phyloP scores from a whole-genome alignment of 1,140 invertebrate genomes.

The Mizuhopecten yessoensis region DNA sequence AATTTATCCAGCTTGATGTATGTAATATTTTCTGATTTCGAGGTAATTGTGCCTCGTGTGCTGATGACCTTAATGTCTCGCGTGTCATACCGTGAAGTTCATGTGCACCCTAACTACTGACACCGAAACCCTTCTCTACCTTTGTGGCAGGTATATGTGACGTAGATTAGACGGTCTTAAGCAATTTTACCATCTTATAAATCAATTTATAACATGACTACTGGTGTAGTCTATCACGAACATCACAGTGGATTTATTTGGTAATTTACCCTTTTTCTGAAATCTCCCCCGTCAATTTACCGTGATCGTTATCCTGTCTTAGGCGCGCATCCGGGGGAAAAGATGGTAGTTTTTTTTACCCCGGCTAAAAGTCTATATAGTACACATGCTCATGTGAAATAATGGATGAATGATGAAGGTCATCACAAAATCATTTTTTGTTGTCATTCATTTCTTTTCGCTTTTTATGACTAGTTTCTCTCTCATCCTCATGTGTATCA shows the following conservation, averaged over 20 bases:
- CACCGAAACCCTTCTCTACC: not conserved
- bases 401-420: not conserved
- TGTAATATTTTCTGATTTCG: not conserved
- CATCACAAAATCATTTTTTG: not conserved
- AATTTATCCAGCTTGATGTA: constrained; percentile 28
- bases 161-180: not conserved
- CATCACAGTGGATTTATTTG: not conserved
- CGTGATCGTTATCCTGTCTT: not conserved
- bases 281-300: not conserved
- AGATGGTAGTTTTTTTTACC: not conserved
- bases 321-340: not conserved
- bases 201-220: constrained; percentile 40
- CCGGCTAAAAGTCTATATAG: not conserved
- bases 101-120: not conserved
- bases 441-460: not conserved
- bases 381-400: not conserved
- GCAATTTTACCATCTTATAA: not conserved
- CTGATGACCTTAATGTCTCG: not conserved
- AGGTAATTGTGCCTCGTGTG: not conserved
- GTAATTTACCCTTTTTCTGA: not conserved
- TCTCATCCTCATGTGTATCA: no score
- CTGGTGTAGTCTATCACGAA: not conserved
- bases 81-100: not conserved
- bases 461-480: no score
- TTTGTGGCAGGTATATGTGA: not conserved